Evolutionary conservation across 2,888 invertebrate genomes (phyloP), one percentile per base, ranked within the genome.

Genomic region (Ophraella communa): DNA sequence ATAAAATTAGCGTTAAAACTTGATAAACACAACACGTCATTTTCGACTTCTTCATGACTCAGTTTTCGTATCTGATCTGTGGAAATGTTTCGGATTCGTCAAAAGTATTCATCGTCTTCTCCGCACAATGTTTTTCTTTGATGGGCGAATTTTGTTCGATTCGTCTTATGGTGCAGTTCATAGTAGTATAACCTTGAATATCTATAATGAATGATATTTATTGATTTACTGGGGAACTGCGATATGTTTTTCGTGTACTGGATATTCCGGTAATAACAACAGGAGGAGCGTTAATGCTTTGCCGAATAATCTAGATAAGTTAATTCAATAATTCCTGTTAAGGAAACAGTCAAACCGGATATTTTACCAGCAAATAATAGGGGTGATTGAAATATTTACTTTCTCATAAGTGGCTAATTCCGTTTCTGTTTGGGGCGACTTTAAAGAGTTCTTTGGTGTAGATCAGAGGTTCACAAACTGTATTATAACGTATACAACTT

Each of bases 1-100:
- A 23, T 51, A 59, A 59, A 59, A 59, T 59, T 39, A 59, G 57
- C 33, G 35, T 30, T n/a, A 35, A 49, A 47, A 58, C 17, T 35
- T 33, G 30, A 47, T 47, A 33, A 58, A 58, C 49, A 35, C 11
- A 30, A 18, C 47, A 24, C 49, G 59, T 59, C 59, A 59, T 44
- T 11, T 33, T 14, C 8, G 17, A n/a, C 39, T 39, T 47, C 30
- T n/a, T 11, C 45, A 49, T 59, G 39, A 59, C 23, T 51, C 49
- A 59, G 27, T 14, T 44, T n/a, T 18, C 18, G 45, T 44, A 14
- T 27, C 23, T 23, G 21, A 24, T 42, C 27, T 54, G 18, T n/a
- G n/a, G n/a, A n/a, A 30, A 56, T 30, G 45, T 18, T 27, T 45
- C 45, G 21, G 18, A 27, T 56, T 56, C 56, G 5, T 45, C 14